These are phyloP conservation scores for Thysanoteuthis rhombus DNA, from an alignment of 2,888 invertebrate genomes.

Conservation along the genomic window DNA sequence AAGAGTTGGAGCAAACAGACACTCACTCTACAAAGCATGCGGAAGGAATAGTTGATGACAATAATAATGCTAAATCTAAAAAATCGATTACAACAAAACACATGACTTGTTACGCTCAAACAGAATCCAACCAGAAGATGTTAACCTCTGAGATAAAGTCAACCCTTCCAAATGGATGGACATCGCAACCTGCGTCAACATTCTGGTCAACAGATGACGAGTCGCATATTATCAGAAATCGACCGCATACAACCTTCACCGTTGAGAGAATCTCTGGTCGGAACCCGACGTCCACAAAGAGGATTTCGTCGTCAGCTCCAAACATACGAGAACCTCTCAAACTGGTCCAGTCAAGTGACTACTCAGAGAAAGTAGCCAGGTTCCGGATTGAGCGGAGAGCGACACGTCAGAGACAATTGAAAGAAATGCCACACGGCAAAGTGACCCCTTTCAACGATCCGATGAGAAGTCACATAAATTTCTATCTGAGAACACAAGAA, in stretches of 20 bases:
- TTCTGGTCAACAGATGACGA: conserved; percentile 56
- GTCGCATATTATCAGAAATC: conserved; percentile 44
- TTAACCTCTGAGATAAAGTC: neutral
- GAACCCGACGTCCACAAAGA: neutral
- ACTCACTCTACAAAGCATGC: neutral
- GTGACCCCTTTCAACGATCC: conserved; percentile 62
- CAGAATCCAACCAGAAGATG: neutral
- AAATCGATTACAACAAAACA: neutral
- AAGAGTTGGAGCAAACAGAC: neutral
- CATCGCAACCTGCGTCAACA: neutral
- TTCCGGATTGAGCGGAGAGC: neutral
- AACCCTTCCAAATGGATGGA: conserved; percentile 14
- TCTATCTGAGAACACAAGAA: conserved; percentile 61
- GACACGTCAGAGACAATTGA: neutral
- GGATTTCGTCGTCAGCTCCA: neutral
- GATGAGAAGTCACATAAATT: conserved; percentile 58
- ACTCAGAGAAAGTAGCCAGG: conserved; percentile 51
- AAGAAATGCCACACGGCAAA: conserved; percentile 40
- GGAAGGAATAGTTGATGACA: neutral
- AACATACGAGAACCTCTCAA: conserved; percentile 49
- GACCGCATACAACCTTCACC: conserved; percentile 36
- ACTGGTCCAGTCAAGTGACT: conserved; percentile 62
- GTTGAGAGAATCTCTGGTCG: neutral
- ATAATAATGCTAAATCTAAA: neutral
- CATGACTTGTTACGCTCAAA: neutral